Base-by-base conservation (phyloP, 2,113 vertebrate genomes). In the Mobula hypostoma region DNA sequence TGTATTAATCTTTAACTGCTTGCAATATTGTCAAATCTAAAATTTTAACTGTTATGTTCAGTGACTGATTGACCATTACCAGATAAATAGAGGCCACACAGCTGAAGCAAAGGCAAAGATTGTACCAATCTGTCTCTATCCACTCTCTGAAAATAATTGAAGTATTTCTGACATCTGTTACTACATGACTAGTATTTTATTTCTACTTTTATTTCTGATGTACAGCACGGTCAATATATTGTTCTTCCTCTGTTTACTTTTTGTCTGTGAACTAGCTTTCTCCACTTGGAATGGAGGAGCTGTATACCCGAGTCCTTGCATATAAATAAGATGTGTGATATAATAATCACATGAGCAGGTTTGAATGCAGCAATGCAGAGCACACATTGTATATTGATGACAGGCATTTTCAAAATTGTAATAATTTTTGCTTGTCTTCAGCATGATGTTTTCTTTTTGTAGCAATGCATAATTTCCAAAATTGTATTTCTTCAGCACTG, bases 401-500 rank as follows among this genome's bases (percentile, higher is more conserved):
- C 5, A 15, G 17, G 21, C 14, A 68, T 66, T 66, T 90, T 90
- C 61, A 66, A n/a, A 66, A 68, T 66, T 66, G n/a, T 19, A 61
- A 9, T 5, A 90, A 12, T 21, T 11, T 27, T 29, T 85, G 82
- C 48, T 14, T 29, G 14, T 2, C 58, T 85, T 48, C 8, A 85
- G 21, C 9, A 68, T 66, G 12, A 19, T 90, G 19, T 21, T 74
- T 21, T 32, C 58, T 83, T 58, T 80, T 56, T 79, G 72, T 83
- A 36, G 56, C 68, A 76, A 94, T 63, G 17, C 68, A 85, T 82
- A 74, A 79, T 5, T 72, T 66, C 7, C 17, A 94, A 94, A 0
- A 7, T 58, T 94, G 58, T 29, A 87, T 94, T 92, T 94, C 94
- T 94, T 95, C 36, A 99, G 98, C 95, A 95, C 96, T 0, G 99